Conservation (phyloP, 2,113 vertebrate species). For the Grus americana region DNA sequence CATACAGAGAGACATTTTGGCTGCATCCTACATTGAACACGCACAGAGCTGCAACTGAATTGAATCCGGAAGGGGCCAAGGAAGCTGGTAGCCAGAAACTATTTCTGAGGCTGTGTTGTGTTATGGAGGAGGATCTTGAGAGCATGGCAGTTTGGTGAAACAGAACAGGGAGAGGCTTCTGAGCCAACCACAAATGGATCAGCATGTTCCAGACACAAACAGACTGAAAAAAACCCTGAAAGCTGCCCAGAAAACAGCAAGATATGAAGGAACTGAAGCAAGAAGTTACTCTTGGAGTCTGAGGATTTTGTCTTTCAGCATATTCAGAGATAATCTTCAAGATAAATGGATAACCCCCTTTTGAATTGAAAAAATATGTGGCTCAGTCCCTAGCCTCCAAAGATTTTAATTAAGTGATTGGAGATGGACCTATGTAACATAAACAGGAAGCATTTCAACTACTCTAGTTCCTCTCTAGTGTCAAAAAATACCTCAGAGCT, state of each 20-base stretch:
- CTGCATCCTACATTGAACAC: neutral
- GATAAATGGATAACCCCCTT: neutral
- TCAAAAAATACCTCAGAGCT: neutral
- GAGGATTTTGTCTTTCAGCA: neutral
- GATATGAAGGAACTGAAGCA: neutral
- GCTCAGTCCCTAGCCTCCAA: neutral
- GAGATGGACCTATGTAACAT: neutral
- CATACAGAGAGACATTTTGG: neutral
- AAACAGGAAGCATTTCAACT: neutral
- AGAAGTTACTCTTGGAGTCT: neutral
- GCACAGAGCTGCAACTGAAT: neutral
- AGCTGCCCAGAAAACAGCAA: neutral
- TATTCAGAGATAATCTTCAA: neutral
- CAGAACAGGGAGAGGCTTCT: neutral
- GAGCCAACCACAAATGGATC: neutral
- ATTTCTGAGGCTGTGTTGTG: neutral
- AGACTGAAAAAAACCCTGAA: neutral
- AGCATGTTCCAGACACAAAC: neutral
- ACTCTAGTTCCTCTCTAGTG: neutral
- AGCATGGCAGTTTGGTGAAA: neutral
- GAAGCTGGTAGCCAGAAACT: neutral
- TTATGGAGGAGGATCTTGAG: neutral
- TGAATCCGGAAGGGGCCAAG: neutral
- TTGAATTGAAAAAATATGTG: neutral
- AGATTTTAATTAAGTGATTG: neutral